Percentiles rank a stretch among this genome's conserved stretches.
Evolutionary conservation across 2,113 vertebrate genomes (phyloP).

Genomic region (Brachypodius melanocephalos): DNA sequence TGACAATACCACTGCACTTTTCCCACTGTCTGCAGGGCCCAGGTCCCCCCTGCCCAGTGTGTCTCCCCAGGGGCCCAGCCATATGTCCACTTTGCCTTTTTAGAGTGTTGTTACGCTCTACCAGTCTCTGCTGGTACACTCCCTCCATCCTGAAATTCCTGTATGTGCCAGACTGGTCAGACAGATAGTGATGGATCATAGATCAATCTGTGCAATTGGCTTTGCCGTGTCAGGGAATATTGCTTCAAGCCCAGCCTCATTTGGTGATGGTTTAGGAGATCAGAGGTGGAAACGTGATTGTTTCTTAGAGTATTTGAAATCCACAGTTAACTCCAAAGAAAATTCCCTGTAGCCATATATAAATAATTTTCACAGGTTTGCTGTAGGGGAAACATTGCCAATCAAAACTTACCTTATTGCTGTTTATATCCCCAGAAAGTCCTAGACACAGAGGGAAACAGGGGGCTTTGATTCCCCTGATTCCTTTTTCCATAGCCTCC

Average conservation of each 20-base stretch:
- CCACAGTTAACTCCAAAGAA: not conserved
- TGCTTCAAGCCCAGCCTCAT: not conserved
- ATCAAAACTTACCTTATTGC: not conserved
- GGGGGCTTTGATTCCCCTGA: not conserved
- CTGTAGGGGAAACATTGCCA: not conserved
- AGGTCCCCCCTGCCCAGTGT: too few species aligned
- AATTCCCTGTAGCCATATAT: not conserved
- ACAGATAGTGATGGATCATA: not conserved
- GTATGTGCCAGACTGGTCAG: not conserved
- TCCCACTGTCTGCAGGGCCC: not conserved
- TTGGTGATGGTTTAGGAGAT: not conserved
- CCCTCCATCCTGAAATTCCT: not conserved
- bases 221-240: not conserved
- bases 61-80: not conserved
- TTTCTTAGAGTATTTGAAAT: slow-evolving; percentile 4
- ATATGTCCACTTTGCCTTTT: not conserved
- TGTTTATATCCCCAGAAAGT: not conserved
- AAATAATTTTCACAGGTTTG: slow-evolving; percentile 15
- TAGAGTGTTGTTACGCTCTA: not conserved
- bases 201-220: not conserved
- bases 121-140: not conserved
- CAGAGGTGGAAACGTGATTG: not conserved
- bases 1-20: not conserved
- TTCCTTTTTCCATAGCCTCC: not conserved
- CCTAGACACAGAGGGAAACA: not conserved